Base-by-base conservation (phyloP, 2,113 vertebrate genomes). In the Hypomesus transpacificus region DNA sequence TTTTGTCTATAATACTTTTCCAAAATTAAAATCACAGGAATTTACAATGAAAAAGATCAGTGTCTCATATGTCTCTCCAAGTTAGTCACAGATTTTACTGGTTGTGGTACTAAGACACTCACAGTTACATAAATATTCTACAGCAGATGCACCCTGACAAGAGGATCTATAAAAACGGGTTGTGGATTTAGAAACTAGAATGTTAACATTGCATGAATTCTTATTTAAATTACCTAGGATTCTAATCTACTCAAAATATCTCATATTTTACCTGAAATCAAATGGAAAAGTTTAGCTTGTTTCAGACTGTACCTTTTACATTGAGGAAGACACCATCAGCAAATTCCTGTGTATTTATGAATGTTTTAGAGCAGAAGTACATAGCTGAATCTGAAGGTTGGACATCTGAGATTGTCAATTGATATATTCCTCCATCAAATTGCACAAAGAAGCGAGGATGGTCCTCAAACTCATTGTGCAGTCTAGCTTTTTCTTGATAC, bases 351-450 rank as follows among this genome's bases (percentile, higher is more conserved):
- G n/a, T n/a, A n/a, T n/a, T n/a, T n/a, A n/a, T n/a, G n/a, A n/a
- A n/a, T n/a, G n/a, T n/a, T n/a, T 56, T 84, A 7, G 39, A 83
- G 52, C 86, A 90, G 72, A 75, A 87, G 71, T 90, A 90, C 59
- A 74, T 71, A 1, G 75, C 85, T 50, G 76, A 76, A 66, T 90
- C 86, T 0, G 56, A 81, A 5, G 57, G 31, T 51, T 59, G 69
- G 6, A 78, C 58, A 3, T 74, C 50, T 3, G 57, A 83, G 14
- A 90, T 87, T 0, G 50, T 83, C 4, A 87, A 69, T 67, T 83
- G 26, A 60, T 82, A 75, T 11, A 71, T 70, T 2, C 56, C 51
- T 4, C 1, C 0, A 18, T 34, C 51, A 3, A 14, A 0, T 14
- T 66, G 7, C 20, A 78, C 31, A 22, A 69, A 62, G 66, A 88